These are phyloP conservation scores for Hoplodrina blanda DNA, from an alignment of 2,888 invertebrate genomes.

Conservation along the genomic window DNA sequence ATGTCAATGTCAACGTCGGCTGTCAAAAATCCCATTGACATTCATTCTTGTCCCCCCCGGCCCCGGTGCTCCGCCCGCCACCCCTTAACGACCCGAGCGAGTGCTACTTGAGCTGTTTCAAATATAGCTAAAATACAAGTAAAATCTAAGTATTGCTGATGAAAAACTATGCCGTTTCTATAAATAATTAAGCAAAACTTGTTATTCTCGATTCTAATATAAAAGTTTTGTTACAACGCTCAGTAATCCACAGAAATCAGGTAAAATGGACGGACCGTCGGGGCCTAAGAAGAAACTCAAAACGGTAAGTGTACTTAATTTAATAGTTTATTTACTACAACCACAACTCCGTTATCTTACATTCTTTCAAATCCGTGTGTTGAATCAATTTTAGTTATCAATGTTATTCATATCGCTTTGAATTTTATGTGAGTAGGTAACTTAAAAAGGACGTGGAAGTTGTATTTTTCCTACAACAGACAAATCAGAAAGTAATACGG, in stretches of 20 bases:
- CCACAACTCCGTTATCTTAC: neutral
- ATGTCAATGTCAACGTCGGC: neutral
- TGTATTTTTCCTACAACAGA: neutral
- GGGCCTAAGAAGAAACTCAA: slow-evolving; percentile 87
- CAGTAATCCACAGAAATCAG: slow-evolving; percentile 11
- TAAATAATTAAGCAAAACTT: slow-evolving; percentile 21
- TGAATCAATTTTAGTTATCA: slow-evolving; percentile 11
- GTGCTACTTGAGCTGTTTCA: slow-evolving; percentile 7
- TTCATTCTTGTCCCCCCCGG: too few relatives aligned
- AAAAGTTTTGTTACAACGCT: slow-evolving; percentile 23
- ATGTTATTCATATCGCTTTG: neutral
- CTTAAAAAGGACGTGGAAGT: neutral
- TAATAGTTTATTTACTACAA: slow-evolving; percentile 11
- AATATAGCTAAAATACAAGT: neutral
- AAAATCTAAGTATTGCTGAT: slow-evolving; percentile 1
- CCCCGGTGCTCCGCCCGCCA: neutral
- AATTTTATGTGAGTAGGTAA: neutral
- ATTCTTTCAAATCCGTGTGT: slow-evolving; percentile 8
- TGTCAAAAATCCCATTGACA: neutral
- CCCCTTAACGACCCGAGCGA: neutral
- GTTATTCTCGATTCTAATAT: slow-evolving; percentile 18
- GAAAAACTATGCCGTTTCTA: slow-evolving; percentile 16
- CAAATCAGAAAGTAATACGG: slow-evolving; percentile 2
- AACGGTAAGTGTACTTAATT: slow-evolving; percentile 81
- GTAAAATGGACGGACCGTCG: slow-evolving; percentile 81